Percentiles rank a stretch among this genome's conserved stretches.
Conservation (phyloP, 1,140 invertebrate genomes). For the Ptiloglossa arizonensis region DNA sequence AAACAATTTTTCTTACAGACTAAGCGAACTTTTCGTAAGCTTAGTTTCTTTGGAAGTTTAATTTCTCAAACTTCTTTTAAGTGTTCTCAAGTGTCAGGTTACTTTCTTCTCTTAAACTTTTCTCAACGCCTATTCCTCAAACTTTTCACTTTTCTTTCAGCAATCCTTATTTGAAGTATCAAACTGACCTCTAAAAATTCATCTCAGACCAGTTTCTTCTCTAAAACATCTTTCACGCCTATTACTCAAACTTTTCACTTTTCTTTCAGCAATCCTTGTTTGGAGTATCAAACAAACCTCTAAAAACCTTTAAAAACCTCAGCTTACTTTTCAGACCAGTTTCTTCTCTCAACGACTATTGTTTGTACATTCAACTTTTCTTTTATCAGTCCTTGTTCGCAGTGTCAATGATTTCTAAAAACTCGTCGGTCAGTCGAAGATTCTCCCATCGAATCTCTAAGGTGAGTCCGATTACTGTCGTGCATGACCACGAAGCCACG, state of each 20-base stretch:
- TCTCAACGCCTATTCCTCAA: not conserved
- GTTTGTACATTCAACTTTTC: slow-evolving; percentile 36
- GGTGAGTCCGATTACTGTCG: not conserved
- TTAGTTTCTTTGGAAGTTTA: too few relatives aligned
- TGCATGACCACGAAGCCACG: not conserved
- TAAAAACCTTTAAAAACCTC: too few relatives aligned
- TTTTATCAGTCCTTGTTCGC: not conserved
- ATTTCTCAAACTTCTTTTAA: too few relatives aligned
- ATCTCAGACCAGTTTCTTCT: not conserved
- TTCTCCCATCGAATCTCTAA: not conserved
- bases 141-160: not conserved
- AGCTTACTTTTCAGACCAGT: slow-evolving; percentile 20
- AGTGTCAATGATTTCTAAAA: not conserved
- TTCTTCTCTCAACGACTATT: too few relatives aligned
- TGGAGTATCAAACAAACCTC: too few relatives aligned
- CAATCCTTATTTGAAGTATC: too few relatives aligned
- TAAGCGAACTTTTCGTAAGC: too few relatives aligned
- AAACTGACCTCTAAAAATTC: too few relatives aligned
- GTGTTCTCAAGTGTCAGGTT: too few relatives aligned
- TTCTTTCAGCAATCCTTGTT: slow-evolving; percentile 6
- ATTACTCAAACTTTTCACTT: not conserved
- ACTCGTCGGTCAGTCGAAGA: not conserved
- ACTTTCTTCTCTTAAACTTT: too few relatives aligned
- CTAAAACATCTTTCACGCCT: not conserved
- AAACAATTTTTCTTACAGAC: too few relatives aligned